Conservation (phyloP, 2,797 vertebrate genomes). For the Microchirus variegatus region DNA sequence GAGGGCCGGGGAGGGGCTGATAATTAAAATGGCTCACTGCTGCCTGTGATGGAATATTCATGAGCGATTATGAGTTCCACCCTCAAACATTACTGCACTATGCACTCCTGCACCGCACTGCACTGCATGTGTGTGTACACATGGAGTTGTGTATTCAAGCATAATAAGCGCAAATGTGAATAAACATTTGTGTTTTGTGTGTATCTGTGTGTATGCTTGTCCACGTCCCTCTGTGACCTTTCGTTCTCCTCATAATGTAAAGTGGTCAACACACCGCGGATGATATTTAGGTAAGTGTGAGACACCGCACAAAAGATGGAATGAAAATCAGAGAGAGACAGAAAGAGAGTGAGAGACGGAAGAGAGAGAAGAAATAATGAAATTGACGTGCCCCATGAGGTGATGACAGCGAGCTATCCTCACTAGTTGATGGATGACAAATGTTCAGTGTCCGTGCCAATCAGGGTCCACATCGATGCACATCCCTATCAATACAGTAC, state of each 20-base stretch:
- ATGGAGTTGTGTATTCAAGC: neutral
- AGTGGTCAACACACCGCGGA: constrained; percentile 15
- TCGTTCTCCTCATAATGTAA: constrained; percentile 39
- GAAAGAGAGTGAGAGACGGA: constrained; percentile 31
- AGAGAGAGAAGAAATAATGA: constrained; percentile 55
- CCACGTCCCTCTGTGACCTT: constrained; percentile 37
- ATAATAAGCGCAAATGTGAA: constrained; percentile 13
- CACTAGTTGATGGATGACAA: constrained; percentile 66
- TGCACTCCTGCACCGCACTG: constrained; percentile 13
- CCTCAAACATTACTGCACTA: constrained; percentile 32
- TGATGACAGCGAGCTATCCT: constrained; percentile 64
- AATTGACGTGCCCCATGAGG: constrained; percentile 59
- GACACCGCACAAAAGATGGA: constrained; percentile 28
- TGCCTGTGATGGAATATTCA: constrained; percentile 73
- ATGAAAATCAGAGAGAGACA: constrained; percentile 24
- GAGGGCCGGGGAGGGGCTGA: constrained; percentile 57
- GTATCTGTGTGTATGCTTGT: constrained; percentile 3
- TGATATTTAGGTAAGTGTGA: constrained; percentile 54
- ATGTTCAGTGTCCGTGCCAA: constrained; percentile 53
- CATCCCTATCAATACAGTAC: constrained; percentile 40
- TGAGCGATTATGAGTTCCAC: constrained; percentile 61
- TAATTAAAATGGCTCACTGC: constrained; percentile 76
- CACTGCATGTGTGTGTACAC: neutral
- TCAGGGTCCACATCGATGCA: constrained; percentile 40
- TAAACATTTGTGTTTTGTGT: neutral